Percentiles rank a stretch among this genome's conserved stretches.
phyloP scores from a whole-genome alignment of 2,113 vertebrate genomes.

The Atractosteus spatula region DNA sequence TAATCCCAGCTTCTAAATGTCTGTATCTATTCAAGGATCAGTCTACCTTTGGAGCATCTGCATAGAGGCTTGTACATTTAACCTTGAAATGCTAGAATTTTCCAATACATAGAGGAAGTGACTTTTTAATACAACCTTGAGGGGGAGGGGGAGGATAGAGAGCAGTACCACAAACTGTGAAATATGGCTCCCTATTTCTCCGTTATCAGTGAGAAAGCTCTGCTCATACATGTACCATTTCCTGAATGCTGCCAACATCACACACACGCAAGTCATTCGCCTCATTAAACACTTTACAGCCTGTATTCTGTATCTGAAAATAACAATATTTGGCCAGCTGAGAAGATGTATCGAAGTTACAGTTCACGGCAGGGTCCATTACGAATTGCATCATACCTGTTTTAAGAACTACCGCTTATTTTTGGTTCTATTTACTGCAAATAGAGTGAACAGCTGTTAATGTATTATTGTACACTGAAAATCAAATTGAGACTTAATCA shows the following conservation, averaged over 20 bases:
- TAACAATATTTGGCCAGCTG: not conserved
- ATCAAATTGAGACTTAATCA: too few species aligned
- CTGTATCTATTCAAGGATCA: slow-evolving; percentile 30
- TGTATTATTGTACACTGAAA: too few species aligned
- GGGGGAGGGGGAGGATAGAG: not conserved
- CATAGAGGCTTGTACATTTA: slow-evolving; percentile 53
- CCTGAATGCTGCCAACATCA: not conserved
- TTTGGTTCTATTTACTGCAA: too few species aligned
- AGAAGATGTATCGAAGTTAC: not conserved
- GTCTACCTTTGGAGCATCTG: slow-evolving; percentile 43
- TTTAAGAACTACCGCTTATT: too few species aligned
- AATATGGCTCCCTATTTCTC: slow-evolving; percentile 2
- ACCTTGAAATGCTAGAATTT: slow-evolving; percentile 62
- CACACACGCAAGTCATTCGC: not conserved
- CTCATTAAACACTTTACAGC: not conserved
- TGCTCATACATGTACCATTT: not conserved
- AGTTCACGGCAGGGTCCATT: not conserved
- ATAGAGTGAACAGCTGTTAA: too few species aligned
- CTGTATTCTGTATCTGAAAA: not conserved
- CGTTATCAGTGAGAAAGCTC: not conserved
- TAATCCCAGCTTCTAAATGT: slow-evolving; percentile 29
- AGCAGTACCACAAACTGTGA: not conserved
- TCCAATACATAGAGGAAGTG: slow-evolving; percentile 40
- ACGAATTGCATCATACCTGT: too few species aligned
- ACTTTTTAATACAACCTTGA: slow-evolving; percentile 10